These are phyloP conservation scores for Zele albiditarsus DNA, from an alignment of 2,888 invertebrate species.

Conservation along the genomic window DNA sequence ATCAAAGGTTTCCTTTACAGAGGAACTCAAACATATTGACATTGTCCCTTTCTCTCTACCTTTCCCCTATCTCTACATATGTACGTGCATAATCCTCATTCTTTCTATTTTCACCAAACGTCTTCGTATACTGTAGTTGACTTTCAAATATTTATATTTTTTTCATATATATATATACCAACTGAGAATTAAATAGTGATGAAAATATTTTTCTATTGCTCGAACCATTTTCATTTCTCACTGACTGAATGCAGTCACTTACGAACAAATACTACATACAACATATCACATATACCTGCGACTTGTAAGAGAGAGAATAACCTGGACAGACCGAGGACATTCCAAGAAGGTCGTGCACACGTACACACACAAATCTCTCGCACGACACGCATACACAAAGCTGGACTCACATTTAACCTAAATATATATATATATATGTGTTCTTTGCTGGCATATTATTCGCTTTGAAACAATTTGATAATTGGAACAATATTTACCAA, in stretches of 20 bases:
- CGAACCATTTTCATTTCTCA: background rate
- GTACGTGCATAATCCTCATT: background rate
- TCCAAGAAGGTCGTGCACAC: conserved; percentile 51
- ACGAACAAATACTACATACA: background rate
- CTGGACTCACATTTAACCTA: background rate
- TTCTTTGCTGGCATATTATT: too few relatives aligned
- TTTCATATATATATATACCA: background rate
- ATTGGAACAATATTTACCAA: too few relatives aligned
- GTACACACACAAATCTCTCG: conserved; percentile 3
- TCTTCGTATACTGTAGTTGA: background rate
- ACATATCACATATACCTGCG: background rate
- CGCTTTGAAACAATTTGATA: too few relatives aligned
- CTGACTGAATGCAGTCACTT: background rate
- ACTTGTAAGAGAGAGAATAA: conserved; percentile 14
- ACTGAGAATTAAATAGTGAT: background rate
- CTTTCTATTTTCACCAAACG: background rate
- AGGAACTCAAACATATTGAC: background rate
- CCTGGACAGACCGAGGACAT: conserved; percentile 48
- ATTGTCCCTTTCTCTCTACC: background rate
- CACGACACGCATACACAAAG: too few relatives aligned
- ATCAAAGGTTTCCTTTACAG: background rate
- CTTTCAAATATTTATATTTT: too few relatives aligned
- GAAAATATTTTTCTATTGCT: too few relatives aligned
- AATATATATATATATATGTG: too few relatives aligned
- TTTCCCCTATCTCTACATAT: background rate